Base-by-base conservation (phyloP, 1,140 invertebrate species). In the Theocolax elegans region DNA sequence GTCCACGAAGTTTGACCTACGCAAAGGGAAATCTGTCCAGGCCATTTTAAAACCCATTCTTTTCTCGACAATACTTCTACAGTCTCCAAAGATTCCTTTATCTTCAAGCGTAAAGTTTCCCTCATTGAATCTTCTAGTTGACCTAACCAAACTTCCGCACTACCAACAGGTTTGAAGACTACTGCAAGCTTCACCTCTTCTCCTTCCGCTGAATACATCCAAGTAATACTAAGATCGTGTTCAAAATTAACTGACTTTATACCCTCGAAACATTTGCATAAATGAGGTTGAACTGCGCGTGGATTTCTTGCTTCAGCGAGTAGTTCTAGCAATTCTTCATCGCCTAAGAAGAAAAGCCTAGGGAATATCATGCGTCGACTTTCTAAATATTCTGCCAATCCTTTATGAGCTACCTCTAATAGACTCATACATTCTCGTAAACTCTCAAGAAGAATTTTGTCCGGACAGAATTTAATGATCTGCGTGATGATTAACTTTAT, bases 251-350 rank as follows among this genome's bases (percentile, higher is more conserved):
- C 83, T 86, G 21, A 27, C 10, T 89, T 88, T 76, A 94, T 92
- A 77, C 91, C 92, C 77, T 94, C 93, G 78, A 94, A 94, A 81
- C 92, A 94, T 79, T 94, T 94, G 72, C 89, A 89, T 9, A 94
- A 83, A 85, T 94, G 92, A 0, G 92, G 92, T 75, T 94, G 93
- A 10, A 94, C 92, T 21, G 92, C 91, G 19, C 87, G 86, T 0
- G 92, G 91, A 80, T 93, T 90, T 72, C 90, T 90, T 0, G 91
- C 89, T 79, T 93, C 91, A 0, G 91, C 90, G 4, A 94, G 84
- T 66, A 94, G 94, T 79, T 93, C 91, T 31, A 94, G 80, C 8
- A 94, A 84, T 74, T 94, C 92, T 73, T 93, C 91, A 76, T 94
- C 92, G 73, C 91, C 92, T 71, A 94, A 88, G 82, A 94, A 94